Conservation (phyloP, 2,888 invertebrate species). For the Lumbricus terrestris region DNA sequence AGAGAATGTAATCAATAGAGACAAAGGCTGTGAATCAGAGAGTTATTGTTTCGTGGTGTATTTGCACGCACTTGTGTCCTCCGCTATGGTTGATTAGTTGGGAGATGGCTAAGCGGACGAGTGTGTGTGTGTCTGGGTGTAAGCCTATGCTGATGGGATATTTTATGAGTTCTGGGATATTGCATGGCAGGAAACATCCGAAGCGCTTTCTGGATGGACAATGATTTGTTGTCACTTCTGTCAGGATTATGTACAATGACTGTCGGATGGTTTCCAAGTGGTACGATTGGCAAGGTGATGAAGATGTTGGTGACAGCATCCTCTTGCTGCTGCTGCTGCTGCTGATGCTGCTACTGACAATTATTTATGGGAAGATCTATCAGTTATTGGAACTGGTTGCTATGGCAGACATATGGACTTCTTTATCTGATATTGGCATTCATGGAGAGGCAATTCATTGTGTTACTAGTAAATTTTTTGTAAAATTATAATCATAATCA, state of each 20-base stretch:
- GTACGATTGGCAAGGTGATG: background rate
- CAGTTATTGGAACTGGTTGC: background rate
- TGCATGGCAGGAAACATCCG: background rate
- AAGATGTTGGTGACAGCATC: background rate
- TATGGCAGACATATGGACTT: background rate
- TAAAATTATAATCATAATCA: background rate
- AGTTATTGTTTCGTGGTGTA: background rate
- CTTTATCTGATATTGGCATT: background rate
- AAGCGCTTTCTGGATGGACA: background rate
- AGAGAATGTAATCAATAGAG: background rate
- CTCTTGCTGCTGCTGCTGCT: background rate
- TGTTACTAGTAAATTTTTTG: background rate
- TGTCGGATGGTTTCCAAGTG: background rate
- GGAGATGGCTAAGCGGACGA: background rate
- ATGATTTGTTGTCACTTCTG: background rate
- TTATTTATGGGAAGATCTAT: background rate
- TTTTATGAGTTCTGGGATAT: background rate
- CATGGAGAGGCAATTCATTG: background rate
- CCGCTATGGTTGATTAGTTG: background rate
- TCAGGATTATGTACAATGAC: background rate
- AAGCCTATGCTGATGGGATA: slow-evolving; percentile 3
- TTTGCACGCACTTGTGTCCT: background rate
- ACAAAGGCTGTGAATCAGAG: background rate
- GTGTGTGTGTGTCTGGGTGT: background rate
- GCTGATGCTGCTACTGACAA: background rate